Conservation (phyloP, 64 coral and sea anemone species). For the Orbicella faveolata region DNA sequence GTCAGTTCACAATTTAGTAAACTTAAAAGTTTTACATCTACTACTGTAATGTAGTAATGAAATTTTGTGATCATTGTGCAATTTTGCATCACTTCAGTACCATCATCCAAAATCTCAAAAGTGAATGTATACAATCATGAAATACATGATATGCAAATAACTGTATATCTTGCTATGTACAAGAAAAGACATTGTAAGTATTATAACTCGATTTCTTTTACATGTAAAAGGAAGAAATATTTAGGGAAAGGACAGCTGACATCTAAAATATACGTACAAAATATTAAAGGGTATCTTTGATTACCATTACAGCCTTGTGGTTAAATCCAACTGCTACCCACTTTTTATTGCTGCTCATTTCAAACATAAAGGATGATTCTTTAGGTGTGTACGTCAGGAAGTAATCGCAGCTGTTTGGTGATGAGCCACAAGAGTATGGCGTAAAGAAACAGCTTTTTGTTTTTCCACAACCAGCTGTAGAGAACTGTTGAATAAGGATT, state of each 20-base stretch:
- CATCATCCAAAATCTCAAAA: too few relatives aligned
- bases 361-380: constrained; percentile 32
- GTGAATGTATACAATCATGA: not conserved
- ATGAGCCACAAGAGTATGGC: not conserved
- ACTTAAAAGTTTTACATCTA: too few relatives aligned
- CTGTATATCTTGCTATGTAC: not conserved
- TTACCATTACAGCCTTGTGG: constrained; percentile 24
- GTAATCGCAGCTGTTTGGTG: constrained; percentile 11
- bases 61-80: too few relatives aligned
- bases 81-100: too few relatives aligned
- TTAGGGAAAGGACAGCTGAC: too few relatives aligned
- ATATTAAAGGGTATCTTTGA: not conserved
- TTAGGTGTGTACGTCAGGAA: constrained; percentile 26
- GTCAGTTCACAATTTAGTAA: too few relatives aligned
- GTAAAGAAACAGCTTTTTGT: constrained; percentile 45
- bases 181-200: too few relatives aligned
- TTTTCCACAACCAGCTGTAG: constrained; percentile 31
- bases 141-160: not conserved
- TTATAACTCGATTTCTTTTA: not conserved
- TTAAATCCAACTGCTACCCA: constrained; percentile 58
- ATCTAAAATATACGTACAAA: not conserved
- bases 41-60: too few relatives aligned
- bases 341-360: constrained; percentile 36
- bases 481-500: not conserved
- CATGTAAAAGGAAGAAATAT: not conserved